These are phyloP conservation scores for Nebria salina DNA, from an alignment of 2,888 invertebrate genomes.

Conservation along the genomic window DNA sequence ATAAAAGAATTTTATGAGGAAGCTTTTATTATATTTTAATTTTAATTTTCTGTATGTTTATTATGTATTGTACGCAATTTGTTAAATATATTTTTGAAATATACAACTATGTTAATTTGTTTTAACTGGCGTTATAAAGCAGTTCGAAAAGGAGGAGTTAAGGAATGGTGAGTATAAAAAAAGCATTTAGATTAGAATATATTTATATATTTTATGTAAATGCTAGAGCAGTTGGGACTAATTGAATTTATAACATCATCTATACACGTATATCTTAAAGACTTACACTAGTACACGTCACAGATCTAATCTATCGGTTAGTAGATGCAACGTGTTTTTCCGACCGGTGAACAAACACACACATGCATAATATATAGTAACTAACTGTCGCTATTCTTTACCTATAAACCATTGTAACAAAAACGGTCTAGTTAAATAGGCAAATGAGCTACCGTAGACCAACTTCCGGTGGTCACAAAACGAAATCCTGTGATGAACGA, in stretches of 20 bases:
- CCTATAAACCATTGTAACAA: slow-evolving; percentile 51
- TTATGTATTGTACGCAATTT: too few relatives aligned
- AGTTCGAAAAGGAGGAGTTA: neutral
- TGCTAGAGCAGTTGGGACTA: neutral
- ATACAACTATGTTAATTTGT: neutral
- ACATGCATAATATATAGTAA: neutral
- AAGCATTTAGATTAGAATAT: neutral
- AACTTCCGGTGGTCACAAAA: slow-evolving; percentile 49
- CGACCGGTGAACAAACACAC: neutral
- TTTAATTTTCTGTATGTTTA: too few relatives aligned
- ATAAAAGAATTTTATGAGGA: too few relatives aligned
- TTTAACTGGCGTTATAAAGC: neutral
- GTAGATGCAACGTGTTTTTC: neutral
- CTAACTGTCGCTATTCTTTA: neutral
- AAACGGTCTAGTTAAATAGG: slow-evolving; percentile 57
- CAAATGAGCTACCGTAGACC: slow-evolving; percentile 56
- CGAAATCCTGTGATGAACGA: neutral
- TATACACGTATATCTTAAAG: neutral
- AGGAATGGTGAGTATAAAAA: neutral
- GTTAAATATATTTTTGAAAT: too few relatives aligned
- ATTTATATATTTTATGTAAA: neutral
- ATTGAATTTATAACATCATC: slow-evolving; percentile 18
- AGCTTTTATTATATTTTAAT: too few relatives aligned
- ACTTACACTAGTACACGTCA: neutral
- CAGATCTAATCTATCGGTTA: neutral